These are phyloP conservation scores for Hydrozoanthus tunicans DNA, from an alignment of 64 coral and sea anemone species.

Conservation along the genomic window DNA sequence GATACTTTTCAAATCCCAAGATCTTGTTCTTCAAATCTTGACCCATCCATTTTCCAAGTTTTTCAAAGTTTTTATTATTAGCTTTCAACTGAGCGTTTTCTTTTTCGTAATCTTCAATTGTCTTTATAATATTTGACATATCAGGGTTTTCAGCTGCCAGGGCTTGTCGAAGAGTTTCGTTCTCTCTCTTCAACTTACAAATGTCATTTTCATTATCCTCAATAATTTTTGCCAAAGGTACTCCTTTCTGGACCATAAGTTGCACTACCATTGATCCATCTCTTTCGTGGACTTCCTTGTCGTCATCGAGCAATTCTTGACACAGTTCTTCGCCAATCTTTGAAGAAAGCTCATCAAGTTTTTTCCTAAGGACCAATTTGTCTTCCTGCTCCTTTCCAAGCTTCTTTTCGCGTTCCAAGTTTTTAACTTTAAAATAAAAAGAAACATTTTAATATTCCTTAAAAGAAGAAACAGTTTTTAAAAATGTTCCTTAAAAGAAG, in stretches of 20 bases:
- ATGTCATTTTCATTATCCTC: conserved; percentile 60
- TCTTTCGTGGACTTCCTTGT: neutral
- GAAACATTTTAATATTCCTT: no score
- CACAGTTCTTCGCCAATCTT: conserved; percentile 57
- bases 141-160: conserved; percentile 41
- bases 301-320: conserved; percentile 1
- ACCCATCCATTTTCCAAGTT: conserved; percentile 64
- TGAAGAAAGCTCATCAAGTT: conserved; percentile 39
- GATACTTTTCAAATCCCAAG: conserved; percentile 33
- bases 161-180: conserved; percentile 29
- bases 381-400: conserved; percentile 38
- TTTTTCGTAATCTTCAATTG: conserved; percentile 58
- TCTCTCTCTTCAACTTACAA: conserved; percentile 50
- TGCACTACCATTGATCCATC: neutral
- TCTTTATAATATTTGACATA: conserved; percentile 12
- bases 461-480: no score
- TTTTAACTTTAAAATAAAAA: neutral
- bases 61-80: conserved; percentile 55
- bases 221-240: conserved; percentile 20
- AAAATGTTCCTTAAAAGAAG: no score
- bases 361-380: conserved; percentile 14
- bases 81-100: conserved; percentile 54
- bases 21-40: conserved; percentile 57
- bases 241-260: neutral
- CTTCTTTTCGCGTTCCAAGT: conserved; percentile 25